Evolutionary conservation across 2,888 invertebrate genomes (phyloP).

Genomic region (Acrobasis repandana): DNA sequence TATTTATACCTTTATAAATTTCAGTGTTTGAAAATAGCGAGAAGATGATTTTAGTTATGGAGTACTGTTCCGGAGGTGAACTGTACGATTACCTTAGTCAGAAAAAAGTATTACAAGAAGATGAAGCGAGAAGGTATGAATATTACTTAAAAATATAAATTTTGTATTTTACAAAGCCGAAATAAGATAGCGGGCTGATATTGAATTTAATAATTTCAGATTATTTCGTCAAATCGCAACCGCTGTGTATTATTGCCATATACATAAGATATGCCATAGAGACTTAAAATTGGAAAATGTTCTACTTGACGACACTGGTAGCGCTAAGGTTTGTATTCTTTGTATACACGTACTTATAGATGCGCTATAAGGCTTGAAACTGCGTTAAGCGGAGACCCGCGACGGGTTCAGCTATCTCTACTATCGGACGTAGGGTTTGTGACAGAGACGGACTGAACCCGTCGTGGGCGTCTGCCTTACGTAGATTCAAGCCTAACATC

Average conservation of each 20-base stretch:
- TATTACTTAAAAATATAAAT: not conserved
- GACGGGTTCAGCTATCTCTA: too few relatives aligned
- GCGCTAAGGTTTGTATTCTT: slow-evolving; percentile 90
- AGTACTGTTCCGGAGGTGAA: slow-evolving; percentile 99
- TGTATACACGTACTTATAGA: not conserved
- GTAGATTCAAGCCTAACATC: too few relatives aligned
- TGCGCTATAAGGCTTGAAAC: too few relatives aligned
- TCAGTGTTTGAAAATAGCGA: slow-evolving; percentile 99
- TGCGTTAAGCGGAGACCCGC: too few relatives aligned
- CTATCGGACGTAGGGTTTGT: too few relatives aligned
- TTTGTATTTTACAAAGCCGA: not conserved
- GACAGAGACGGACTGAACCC: too few relatives aligned
- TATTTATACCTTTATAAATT: slow-evolving; percentile 42
- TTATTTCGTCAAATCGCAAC: slow-evolving; percentile 98
- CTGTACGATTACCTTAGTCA: slow-evolving; percentile 98
- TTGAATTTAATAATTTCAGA: slow-evolving; percentile 66
- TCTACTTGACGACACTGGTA: slow-evolving; percentile 94
- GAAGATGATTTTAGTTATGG: slow-evolving; percentile 99
- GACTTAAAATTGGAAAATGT: slow-evolving; percentile 98
- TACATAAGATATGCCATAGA: slow-evolving; percentile 98
- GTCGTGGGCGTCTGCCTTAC: too few relatives aligned
- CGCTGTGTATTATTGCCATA: slow-evolving; percentile 98
- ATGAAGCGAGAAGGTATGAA: slow-evolving; percentile 89
- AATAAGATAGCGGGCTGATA: not conserved
- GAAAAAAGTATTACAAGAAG: slow-evolving; percentile 94